These are phyloP conservation scores for Rhamnusium bicolor DNA, from an alignment of 2,888 invertebrate species.

Conservation along the genomic window DNA sequence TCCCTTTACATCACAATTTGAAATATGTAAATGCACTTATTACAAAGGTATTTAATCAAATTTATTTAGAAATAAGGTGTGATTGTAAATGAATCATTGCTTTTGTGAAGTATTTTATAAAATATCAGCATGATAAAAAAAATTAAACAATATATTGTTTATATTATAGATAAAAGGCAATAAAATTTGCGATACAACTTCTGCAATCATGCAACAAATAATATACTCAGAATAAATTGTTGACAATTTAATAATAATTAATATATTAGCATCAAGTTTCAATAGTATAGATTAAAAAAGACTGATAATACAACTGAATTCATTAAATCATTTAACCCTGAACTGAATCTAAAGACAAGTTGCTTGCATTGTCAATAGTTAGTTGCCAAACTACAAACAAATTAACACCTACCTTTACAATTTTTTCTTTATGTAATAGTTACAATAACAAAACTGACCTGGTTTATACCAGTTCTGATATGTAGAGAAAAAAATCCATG, in stretches of 20 bases:
- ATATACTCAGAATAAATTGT: neutral
- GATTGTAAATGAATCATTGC: too few relatives aligned
- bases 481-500: neutral
- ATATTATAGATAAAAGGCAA: neutral
- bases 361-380: constrained; percentile 10
- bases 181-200: neutral
- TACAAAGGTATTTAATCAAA: too few relatives aligned
- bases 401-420: constrained; percentile 3
- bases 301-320: constrained; percentile 6
- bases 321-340: constrained; percentile 25
- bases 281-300: neutral
- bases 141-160: neutral
- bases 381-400: constrained; percentile 8
- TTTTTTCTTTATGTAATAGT: constrained; percentile 23
- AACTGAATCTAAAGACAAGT: constrained; percentile 25
- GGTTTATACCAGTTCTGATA: neutral
- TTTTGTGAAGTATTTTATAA: too few relatives aligned
- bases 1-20: constrained; percentile 42
- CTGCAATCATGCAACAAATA: neutral
- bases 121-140: neutral
- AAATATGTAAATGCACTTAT: neutral
- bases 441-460: constrained; percentile 14
- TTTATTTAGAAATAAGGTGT: too few relatives aligned
- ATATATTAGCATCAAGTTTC: neutral
- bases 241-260: neutral